Conservation (phyloP, 2,888 invertebrate genomes). For the Arrhopalites spinosus region DNA sequence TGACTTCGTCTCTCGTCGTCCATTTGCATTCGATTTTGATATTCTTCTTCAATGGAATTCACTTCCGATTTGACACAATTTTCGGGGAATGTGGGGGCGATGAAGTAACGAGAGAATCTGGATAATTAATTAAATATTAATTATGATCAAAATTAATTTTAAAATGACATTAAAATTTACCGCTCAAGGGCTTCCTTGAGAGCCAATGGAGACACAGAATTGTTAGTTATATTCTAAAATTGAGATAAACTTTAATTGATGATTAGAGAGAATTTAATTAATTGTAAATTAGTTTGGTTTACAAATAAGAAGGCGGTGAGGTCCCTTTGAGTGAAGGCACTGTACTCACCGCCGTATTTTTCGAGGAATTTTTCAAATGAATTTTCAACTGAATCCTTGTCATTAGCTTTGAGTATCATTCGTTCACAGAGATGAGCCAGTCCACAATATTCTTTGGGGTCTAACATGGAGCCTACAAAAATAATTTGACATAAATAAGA, state of each 20-base stretch:
- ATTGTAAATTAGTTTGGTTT: no score
- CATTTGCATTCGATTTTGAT: slow-evolving; percentile 86
- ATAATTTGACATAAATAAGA: not conserved
- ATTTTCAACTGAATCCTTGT: slow-evolving; percentile 18
- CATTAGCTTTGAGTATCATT: slow-evolving; percentile 38
- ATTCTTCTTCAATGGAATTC: slow-evolving; percentile 93
- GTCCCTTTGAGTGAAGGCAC: slow-evolving; percentile 87
- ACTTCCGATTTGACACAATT: slow-evolving; percentile 88
- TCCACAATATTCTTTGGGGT: slow-evolving; percentile 42
- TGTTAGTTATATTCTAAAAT: no score
- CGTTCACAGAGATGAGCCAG: slow-evolving; percentile 47
- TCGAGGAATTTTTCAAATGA: slow-evolving; percentile 75
- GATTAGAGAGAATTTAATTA: no score
- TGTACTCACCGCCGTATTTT: slow-evolving; percentile 86
- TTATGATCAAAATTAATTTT: not conserved
- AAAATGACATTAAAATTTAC: not conserved
- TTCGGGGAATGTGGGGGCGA: slow-evolving; percentile 88
- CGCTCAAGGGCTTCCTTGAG: not conserved
- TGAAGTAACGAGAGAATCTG: slow-evolving; percentile 95
- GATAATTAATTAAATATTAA: slow-evolving; percentile 49
- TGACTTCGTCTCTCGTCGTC: slow-evolving; percentile 92
- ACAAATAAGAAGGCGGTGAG: slow-evolving; percentile 94
- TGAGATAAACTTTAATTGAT: no score
- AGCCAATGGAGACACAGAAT: not conserved
- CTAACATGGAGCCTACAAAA: slow-evolving; percentile 44